phyloP scores from a whole-genome alignment of 2,888 invertebrate species.

The Phanerotoma sp. region DNA sequence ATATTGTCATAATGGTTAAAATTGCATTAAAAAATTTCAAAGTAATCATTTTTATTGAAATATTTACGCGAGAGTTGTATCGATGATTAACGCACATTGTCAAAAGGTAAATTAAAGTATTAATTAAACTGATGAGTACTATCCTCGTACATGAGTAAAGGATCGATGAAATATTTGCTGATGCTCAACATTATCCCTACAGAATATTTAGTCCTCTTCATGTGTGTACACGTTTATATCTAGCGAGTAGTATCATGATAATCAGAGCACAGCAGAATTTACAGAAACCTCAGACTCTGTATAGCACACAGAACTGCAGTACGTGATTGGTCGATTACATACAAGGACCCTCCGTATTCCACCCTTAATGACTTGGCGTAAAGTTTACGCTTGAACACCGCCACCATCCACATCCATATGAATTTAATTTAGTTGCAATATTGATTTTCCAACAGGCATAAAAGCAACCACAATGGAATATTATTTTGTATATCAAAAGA shows the following conservation, averaged over 20 bases:
- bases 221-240: neutral
- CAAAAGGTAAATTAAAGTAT: too few species aligned
- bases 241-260: neutral
- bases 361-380: constrained; percentile 16
- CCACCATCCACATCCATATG: constrained; percentile 14
- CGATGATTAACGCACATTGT: too few species aligned
- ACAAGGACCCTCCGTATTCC: constrained; percentile 16
- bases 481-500: neutral
- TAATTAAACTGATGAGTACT: too few species aligned
- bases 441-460: constrained; percentile 11
- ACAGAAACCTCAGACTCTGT: too few species aligned
- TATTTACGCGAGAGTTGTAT: too few species aligned
- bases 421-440: constrained; percentile 17
- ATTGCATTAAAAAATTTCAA: too few species aligned
- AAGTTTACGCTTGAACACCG: constrained; percentile 1
- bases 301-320: neutral
- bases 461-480: neutral
- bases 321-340: constrained; percentile 9
- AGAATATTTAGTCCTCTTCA: constrained; percentile 35
- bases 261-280: too few species aligned
- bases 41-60: too few species aligned
- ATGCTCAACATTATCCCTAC: constrained; percentile 2
- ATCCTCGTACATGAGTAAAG: too few species aligned
- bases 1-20: too few species aligned
- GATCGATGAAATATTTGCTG: constrained; percentile 7